phyloP scores from a whole-genome alignment of 2,888 invertebrate genomes.

The Dendrolimus houi region DNA sequence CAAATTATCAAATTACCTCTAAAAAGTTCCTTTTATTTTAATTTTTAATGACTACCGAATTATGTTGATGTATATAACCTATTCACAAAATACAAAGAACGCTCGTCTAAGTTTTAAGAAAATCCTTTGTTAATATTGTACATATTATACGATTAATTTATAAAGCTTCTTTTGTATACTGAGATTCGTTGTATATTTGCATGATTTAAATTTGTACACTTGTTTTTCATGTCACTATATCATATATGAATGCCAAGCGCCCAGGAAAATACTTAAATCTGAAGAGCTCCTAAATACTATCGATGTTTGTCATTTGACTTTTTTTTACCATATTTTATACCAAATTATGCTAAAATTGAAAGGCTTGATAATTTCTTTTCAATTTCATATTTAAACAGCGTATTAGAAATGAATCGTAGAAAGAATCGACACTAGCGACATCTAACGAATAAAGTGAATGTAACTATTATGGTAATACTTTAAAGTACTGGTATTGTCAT shows the following conservation, averaged over 20 bases:
- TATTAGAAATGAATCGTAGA: too few relatives aligned
- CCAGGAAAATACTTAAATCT: background rate
- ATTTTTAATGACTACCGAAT: conserved; percentile 16
- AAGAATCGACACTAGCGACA: too few relatives aligned
- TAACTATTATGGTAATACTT: too few relatives aligned
- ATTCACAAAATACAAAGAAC: conserved; percentile 42
- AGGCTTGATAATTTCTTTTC: too few relatives aligned
- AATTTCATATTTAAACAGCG: too few relatives aligned
- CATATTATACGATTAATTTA: conserved; percentile 51
- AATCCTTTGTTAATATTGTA: conserved; percentile 58
- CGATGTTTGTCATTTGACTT: too few relatives aligned
- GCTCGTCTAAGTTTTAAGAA: conserved; percentile 44
- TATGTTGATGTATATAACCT: too few relatives aligned
- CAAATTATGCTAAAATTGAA: too few relatives aligned
- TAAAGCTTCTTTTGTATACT: conserved; percentile 26
- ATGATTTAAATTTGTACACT: background rate
- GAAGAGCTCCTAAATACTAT: background rate
- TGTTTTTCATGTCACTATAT: conserved; percentile 12
- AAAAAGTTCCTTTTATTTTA: conserved; percentile 42
- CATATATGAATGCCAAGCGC: too few relatives aligned
- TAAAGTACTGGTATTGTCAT: too few relatives aligned
- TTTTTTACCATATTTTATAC: too few relatives aligned
- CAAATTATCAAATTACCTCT: conserved; percentile 44
- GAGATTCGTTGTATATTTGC: conserved; percentile 11
- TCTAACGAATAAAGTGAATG: too few relatives aligned